Conservation (phyloP, 2,888 invertebrate species). For the Trimorus sp. region DNA sequence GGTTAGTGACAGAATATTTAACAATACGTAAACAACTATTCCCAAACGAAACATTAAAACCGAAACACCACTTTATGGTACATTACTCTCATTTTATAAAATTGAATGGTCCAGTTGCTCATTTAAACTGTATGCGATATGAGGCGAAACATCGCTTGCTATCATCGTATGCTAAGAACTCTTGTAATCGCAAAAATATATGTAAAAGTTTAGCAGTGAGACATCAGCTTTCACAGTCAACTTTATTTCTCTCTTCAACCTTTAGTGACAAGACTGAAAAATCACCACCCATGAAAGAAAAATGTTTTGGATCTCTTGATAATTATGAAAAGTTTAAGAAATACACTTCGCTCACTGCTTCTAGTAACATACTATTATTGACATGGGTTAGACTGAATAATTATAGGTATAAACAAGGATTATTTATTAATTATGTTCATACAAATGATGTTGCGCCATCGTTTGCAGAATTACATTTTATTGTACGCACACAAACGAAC, state of each 20-base stretch:
- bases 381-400: conserved; percentile 14
- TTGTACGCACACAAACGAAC: not conserved
- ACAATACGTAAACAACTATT: conserved; percentile 7
- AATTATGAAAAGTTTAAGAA: not conserved
- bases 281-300: not conserved
- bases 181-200: not conserved
- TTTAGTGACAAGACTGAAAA: not conserved
- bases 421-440: conserved; percentile 4
- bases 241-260: not conserved
- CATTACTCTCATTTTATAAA: not conserved
- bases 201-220: conserved; percentile 2
- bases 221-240: not conserved
- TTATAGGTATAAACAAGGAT: conserved; percentile 24
- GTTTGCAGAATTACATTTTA: conserved; percentile 27
- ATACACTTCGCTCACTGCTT: not conserved
- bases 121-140: conserved; percentile 16
- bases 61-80: conserved; percentile 3
- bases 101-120: not conserved
- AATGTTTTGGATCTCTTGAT: not conserved
- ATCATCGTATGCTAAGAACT: conserved; percentile 2
- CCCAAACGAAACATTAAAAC: not conserved
- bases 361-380: not conserved
- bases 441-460: conserved; percentile 10
- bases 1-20: conserved; percentile 21
- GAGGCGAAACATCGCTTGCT: conserved; percentile 27